These are phyloP conservation scores for Danio choprae DNA, from an alignment of 2,797 vertebrate species.

Conservation along the genomic window DNA sequence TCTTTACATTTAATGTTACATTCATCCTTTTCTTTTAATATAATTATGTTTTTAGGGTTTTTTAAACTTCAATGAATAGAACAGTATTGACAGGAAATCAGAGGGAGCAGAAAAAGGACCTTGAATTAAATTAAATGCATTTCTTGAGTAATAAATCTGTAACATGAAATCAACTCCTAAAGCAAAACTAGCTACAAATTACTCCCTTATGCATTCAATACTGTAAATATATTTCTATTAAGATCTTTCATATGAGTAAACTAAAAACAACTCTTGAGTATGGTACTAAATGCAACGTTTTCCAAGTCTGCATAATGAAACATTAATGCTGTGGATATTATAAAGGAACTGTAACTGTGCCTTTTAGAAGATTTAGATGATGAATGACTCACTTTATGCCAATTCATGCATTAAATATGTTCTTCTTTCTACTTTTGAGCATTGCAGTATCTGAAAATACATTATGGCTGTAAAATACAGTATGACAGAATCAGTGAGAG, in stretches of 20 bases:
- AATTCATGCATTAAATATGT: neutral
- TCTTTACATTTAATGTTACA: too few relatives aligned
- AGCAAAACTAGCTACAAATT: neutral
- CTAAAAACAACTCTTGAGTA: neutral
- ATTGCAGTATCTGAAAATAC: neutral
- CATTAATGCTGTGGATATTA: neutral
- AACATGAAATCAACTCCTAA: neutral
- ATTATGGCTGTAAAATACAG: neutral
- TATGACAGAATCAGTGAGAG: neutral
- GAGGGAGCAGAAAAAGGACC: too few relatives aligned
- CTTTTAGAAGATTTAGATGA: neutral
- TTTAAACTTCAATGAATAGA: too few relatives aligned
- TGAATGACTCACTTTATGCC: neutral
- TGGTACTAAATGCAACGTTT: neutral
- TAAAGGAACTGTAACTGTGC: neutral
- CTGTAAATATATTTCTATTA: neutral
- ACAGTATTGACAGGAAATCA: too few relatives aligned
- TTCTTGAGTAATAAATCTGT: neutral
- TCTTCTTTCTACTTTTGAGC: neutral
- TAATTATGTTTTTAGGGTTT: too few relatives aligned
- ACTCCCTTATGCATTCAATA: neutral
- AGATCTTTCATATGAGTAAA: neutral
- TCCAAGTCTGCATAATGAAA: neutral
- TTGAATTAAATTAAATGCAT: neutral
- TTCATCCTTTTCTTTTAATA: too few relatives aligned